Evolutionary conservation across 2,888 invertebrate species (phyloP).

Genomic region (Sesia apiformis): DNA sequence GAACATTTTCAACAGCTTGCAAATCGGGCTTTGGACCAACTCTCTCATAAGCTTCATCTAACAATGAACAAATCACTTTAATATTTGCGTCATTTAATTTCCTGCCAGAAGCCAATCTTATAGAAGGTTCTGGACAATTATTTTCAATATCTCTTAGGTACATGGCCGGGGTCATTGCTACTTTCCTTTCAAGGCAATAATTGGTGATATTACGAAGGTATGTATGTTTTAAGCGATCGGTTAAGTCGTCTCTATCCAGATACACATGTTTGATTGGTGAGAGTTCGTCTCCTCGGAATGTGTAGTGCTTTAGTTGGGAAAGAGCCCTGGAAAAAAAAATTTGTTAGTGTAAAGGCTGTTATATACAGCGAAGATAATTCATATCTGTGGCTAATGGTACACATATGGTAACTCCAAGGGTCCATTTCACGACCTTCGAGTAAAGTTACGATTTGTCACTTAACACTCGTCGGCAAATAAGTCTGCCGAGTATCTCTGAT

Average conservation of each 20-base stretch:
- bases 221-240: slow-evolving; percentile 56
- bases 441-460: too few species aligned
- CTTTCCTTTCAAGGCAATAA: slow-evolving; percentile 77
- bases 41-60: slow-evolving; percentile 56
- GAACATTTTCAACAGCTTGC: slow-evolving; percentile 15
- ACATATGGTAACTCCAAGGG: too few species aligned
- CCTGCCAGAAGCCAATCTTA: slow-evolving; percentile 81
- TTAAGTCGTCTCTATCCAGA: slow-evolving; percentile 66
- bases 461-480: too few species aligned
- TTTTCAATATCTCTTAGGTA: slow-evolving; percentile 81
- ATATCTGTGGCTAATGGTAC: background rate
- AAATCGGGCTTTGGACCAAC: slow-evolving; percentile 49
- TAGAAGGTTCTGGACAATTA: slow-evolving; percentile 79
- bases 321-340: slow-evolving; percentile 44
- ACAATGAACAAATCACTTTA: slow-evolving; percentile 33
- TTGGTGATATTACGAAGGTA: slow-evolving; percentile 77
- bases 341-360: background rate
- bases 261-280: slow-evolving; percentile 87
- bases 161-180: slow-evolving; percentile 81
- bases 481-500: too few species aligned
- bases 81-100: slow-evolving; percentile 78
- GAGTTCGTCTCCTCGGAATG: slow-evolving; percentile 73
- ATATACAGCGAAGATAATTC: background rate
- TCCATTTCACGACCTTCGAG: too few species aligned
- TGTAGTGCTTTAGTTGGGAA: slow-evolving; percentile 52